phyloP scores from a whole-genome alignment of 2,888 invertebrate genomes.

The Cosmia pyralina region DNA sequence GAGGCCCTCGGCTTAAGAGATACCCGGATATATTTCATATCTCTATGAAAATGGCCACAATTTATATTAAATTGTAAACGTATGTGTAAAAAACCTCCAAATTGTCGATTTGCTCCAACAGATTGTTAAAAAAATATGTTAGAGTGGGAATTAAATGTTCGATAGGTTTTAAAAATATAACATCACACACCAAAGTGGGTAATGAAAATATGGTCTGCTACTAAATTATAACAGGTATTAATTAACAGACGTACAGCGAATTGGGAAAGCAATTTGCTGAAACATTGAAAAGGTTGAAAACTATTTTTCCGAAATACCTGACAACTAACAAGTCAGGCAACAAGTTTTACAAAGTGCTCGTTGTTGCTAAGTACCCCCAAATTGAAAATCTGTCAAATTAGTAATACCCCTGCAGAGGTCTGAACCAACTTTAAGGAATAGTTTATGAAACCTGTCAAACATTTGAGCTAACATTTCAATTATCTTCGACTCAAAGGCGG shows the following conservation, averaged over 20 bases:
- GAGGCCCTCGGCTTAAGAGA: conserved; percentile 15
- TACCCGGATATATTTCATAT: conserved; percentile 5
- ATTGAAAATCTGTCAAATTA: conserved; percentile 23
- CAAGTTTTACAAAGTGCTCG: conserved; percentile 5
- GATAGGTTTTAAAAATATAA: neutral
- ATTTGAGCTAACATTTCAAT: conserved; percentile 29
- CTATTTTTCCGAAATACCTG: neutral
- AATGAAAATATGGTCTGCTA: neutral
- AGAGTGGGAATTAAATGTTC: neutral
- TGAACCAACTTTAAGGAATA: conserved; percentile 15
- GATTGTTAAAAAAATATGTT: neutral
- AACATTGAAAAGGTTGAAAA: conserved; percentile 4
- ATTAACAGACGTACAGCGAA: neutral
- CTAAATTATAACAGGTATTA: neutral
- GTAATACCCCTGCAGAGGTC: conserved; percentile 11
- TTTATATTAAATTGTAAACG: neutral
- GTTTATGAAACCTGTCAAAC: conserved; percentile 23
- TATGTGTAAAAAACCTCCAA: neutral
- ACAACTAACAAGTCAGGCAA: neutral
- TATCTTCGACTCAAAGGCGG: conserved; percentile 14
- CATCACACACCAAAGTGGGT: neutral
- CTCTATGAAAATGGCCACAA: neutral
- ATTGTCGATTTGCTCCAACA: neutral
- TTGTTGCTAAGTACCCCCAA: neutral
- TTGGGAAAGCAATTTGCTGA: neutral